Evolutionary conservation across 2,797 vertebrate species (phyloP), one percentile per base, ranked within the genome.

Genomic region (Setipinna tenuifilis): DNA sequence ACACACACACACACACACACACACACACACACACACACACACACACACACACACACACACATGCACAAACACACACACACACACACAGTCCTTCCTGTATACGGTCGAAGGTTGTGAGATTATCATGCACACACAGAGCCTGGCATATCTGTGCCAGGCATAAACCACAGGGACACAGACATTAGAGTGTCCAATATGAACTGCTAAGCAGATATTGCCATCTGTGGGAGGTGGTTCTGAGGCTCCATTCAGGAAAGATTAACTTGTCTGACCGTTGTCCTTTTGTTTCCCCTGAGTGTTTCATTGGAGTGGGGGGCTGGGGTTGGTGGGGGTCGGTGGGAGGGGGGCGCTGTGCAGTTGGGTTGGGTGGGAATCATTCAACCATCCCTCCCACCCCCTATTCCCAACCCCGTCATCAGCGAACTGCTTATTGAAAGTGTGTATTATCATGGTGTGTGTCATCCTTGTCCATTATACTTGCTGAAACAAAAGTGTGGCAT

Each of bases 401-500:
- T 12, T 5, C 16, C 16, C 68, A 35, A 1, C 31, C 35, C 35
- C 71, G 31, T 19, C 71, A 41, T 21, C 19, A 41, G 17, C 35
- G 41, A 35, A 44, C 35, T 41, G 35, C 85, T 81, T 19, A 81
- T 83, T 50, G 50, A 86, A 59, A 59, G 46, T 83, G 81, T 87
- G 44, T 87, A 71, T 57, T 84, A 59, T 78, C 81, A 48, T 83
- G 21, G 19, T 54, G 57, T 61, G 25, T 81, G 82, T 71, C 84
- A 62, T 83, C 28, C 21, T 31, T 57, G 83, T 46, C 54, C 54
- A 65, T 65, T 83, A 80, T 75, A 83, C 61, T 44, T 61, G 46
- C 71, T 75, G 68, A 81, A 87, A 91, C 88, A 88, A 90, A 90
- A 89, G 88, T 87, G 44, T 58, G 59, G 84, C 48, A 68, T 83